Evolutionary conservation across 2,797 vertebrate species (phyloP), one percentile per base, ranked within the genome.

Genomic region (Apogon talboti): DNA sequence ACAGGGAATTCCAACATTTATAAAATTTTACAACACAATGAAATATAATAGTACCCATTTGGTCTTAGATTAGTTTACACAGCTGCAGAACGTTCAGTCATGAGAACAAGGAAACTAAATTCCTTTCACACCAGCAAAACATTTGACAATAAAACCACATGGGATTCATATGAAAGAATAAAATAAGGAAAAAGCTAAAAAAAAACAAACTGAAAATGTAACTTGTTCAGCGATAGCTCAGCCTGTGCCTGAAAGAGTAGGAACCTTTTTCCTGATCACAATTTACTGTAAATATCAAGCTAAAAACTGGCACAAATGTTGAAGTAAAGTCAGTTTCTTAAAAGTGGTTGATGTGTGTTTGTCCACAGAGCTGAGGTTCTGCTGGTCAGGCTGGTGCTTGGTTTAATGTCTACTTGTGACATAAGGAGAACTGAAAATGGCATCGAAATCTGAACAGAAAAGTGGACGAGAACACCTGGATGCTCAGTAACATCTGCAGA

Each of bases 21-120:
- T 90, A 93, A 92, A 92, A 91, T 83, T 90, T 92, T 93, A 93
- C 92, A 93, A 92, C 89, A 92, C 86, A 87, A 84, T 78, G 82
- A 86, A 86, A 89, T 89, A 90, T 80, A 87, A 91, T 90, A 89
- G 88, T 90, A 92, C 89, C 89, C 83, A 92, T 91, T 92, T 92
- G 90, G 88, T 92, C 84, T 89, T 78, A 81, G 76, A 73, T 85
- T 77, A 80, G 75, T 84, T 87, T 62, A 89, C 59, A 72, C 81
- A 89, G 72, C 80, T 87, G 81, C 72, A 81, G 83, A 82, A 76
- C 28, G 19, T 82, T 90, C 74, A 84, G 82, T 90, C 69, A 78
- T 24, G 63, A 79, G 49, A 79, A 71, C 18, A 37, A 64, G 28
- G 60, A 54, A 49, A 14, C 5, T 24, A 24, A 42, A 37, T 12